Evolutionary conservation across 2,888 invertebrate species (phyloP).

Genomic region (Cataglyphis albicans): DNA sequence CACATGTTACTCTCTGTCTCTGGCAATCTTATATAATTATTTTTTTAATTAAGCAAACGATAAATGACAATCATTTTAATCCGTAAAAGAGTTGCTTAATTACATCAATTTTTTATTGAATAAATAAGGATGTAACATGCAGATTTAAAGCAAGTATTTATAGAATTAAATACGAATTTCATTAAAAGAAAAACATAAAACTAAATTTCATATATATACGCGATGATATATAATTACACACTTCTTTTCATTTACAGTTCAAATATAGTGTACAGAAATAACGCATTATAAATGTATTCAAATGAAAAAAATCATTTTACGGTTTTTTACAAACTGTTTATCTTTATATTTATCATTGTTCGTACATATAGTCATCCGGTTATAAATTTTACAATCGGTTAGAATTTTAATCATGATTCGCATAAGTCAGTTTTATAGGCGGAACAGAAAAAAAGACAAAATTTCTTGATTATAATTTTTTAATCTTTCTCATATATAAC

Average conservation of each 20-base stretch:
- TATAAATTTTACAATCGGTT: constrained; percentile 2
- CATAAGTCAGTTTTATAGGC: not conserved
- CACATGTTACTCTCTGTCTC: no score
- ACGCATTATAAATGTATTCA: not conserved
- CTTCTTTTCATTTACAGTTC: not conserved
- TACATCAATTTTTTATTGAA: constrained; percentile 10
- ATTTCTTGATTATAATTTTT: not conserved
- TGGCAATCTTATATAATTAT: not conserved
- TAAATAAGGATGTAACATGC: not conserved
- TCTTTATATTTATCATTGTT: not conserved
- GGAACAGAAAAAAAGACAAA: not conserved
- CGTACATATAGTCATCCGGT: not conserved
- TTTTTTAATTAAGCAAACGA: not conserved
- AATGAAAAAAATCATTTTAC: not conserved
- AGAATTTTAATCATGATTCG: not conserved
- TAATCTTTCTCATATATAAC: not conserved
- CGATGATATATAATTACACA: no score
- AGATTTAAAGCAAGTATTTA: no score
- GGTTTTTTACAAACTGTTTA: not conserved
- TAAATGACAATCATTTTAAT: not conserved
- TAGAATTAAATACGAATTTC: not conserved
- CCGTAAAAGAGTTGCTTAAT: not conserved
- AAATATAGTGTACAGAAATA: not conserved
- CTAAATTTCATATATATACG: not conserved
- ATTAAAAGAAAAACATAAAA: not conserved